Evolutionary conservation across 1,140 invertebrate species (phyloP).

Genomic region (Ceratina australensis): DNA sequence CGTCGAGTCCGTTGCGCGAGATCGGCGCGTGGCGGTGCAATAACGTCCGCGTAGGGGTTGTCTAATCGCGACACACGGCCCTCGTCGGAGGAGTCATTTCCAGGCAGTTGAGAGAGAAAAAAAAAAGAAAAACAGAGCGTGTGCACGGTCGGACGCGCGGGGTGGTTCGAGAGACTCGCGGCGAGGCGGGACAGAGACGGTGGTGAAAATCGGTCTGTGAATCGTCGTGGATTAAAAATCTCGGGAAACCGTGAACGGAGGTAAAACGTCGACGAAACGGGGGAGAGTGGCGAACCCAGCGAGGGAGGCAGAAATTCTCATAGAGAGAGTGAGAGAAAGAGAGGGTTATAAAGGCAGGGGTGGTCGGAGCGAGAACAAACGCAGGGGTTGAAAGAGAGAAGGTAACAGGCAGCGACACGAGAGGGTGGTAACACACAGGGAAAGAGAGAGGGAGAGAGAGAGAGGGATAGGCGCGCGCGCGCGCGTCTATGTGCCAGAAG

Average conservation of each 20-base stretch:
- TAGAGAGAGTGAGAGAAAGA: background rate
- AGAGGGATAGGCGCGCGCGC: constrained; percentile 31
- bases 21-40: constrained; percentile 77
- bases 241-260: too few species aligned
- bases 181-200: background rate
- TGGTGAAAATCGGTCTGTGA: constrained; percentile 6
- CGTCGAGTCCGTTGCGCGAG: constrained; percentile 71
- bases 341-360: background rate
- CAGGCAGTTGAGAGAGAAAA: constrained; percentile 30
- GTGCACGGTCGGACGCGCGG: background rate
- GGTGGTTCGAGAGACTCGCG: background rate
- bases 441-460: constrained; percentile 18
- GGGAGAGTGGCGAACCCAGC: too few species aligned
- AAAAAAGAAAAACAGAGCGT: background rate
- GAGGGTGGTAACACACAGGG: constrained; percentile 35
- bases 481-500: constrained; percentile 49
- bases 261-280: too few species aligned
- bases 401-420: background rate
- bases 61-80: constrained; percentile 67
- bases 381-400: background rate
- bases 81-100: constrained; percentile 37
- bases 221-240: too few species aligned
- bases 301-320: too few species aligned
- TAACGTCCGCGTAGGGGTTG: constrained; percentile 75
- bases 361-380: background rate